Evolutionary conservation across 2,113 vertebrate species (phyloP).

Genomic region (Notechis scutatus): DNA sequence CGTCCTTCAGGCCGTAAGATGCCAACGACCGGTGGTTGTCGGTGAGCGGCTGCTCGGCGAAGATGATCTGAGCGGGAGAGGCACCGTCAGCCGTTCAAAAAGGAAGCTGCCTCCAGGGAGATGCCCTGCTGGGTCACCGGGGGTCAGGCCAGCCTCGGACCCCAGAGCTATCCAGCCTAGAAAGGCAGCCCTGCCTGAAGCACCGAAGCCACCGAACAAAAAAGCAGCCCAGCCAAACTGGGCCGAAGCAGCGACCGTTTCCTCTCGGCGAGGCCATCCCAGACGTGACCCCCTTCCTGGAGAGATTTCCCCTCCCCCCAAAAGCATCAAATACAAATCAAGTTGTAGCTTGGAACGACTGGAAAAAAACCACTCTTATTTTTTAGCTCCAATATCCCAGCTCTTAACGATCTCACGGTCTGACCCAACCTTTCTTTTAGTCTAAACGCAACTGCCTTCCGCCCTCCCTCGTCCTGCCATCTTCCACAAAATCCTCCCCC

Average conservation of each 20-base stretch:
- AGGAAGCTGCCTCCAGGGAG: neutral
- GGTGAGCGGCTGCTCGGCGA: slow-evolving; percentile 86
- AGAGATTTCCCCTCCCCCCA: neutral
- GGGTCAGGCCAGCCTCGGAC: neutral
- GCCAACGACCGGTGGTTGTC: slow-evolving; percentile 90
- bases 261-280: neutral
- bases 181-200: neutral
- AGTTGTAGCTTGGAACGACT: neutral
- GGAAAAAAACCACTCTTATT: neutral
- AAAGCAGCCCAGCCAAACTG: neutral
- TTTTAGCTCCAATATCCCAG: neutral
- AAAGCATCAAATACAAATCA: neutral
- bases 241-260: no score
- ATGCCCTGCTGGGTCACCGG: neutral
- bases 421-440: neutral
- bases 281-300: neutral
- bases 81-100: neutral
- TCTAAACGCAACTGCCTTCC: no score
- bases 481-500: neutral
- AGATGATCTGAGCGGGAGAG: slow-evolving; percentile 77
- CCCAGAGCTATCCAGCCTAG: neutral
- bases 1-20: slow-evolving; percentile 94
- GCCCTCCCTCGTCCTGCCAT: neutral
- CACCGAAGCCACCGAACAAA: neutral
- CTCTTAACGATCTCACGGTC: neutral